Conservation (phyloP, 2,797 vertebrate species). For the Coregonus sp. region DNA sequence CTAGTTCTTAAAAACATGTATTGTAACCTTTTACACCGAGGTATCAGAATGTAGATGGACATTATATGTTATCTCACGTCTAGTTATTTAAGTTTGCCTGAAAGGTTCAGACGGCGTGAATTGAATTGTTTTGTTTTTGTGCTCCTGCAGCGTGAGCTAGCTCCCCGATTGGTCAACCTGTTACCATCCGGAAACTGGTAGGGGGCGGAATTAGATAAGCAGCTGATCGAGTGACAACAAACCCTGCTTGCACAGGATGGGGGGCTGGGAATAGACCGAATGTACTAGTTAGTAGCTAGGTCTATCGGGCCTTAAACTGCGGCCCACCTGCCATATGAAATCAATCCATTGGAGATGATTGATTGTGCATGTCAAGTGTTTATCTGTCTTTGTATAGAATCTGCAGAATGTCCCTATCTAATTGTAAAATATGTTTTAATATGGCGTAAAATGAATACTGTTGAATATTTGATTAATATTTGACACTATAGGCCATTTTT, state of each 20-base stretch:
- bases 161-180: conserved; percentile 86
- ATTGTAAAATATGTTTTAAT: not conserved
- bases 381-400: not conserved
- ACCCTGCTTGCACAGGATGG: conserved; percentile 60
- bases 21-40: not conserved
- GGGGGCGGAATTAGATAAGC: conserved; percentile 80
- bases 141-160: conserved; percentile 76
- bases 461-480: not conserved
- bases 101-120: conserved; percentile 64
- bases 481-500: too few relatives aligned
- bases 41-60: not conserved
- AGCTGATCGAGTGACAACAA: conserved; percentile 86
- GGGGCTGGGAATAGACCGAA: conserved; percentile 41
- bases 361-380: not conserved
- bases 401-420: not conserved
- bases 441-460: not conserved
- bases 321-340: not conserved
- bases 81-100: conserved; percentile 52
- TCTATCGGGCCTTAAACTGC: not conserved
- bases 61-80: conserved; percentile 31
- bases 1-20: not conserved
- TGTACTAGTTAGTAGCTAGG: not conserved
- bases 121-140: conserved; percentile 78
- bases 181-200: conserved; percentile 94
- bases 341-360: not conserved